phyloP scores from a whole-genome alignment of 2,113 vertebrate species.

The Garra rufa region DNA sequence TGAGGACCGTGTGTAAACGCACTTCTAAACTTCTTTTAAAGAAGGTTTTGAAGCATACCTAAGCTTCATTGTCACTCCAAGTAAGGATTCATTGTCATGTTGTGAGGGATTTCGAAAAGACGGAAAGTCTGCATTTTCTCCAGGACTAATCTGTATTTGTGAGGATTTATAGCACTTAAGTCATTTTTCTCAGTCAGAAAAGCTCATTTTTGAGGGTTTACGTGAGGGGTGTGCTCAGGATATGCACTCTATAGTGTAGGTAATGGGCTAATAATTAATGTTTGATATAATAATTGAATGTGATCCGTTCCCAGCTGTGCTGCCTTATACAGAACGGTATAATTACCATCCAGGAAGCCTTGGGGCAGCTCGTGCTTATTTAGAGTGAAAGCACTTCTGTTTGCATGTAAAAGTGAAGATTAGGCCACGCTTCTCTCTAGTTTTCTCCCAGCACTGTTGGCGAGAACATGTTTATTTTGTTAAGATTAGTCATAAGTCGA shows the following conservation, averaged over 20 bases:
- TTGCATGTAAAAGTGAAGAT: constrained; percentile 50
- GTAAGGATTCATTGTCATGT: neutral
- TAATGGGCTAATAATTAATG: constrained; percentile 57
- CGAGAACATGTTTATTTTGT: constrained; percentile 32
- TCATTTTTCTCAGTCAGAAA: constrained; percentile 30
- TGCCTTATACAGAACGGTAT: constrained; percentile 31
- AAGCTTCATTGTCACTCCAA: constrained; percentile 12
- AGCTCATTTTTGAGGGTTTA: constrained; percentile 45
- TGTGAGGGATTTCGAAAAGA: constrained; percentile 35
- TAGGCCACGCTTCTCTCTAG: constrained; percentile 34
- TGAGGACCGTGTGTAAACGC: neutral
- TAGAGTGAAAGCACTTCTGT: constrained; percentile 41
- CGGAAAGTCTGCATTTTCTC: constrained; percentile 15
- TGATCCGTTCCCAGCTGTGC: constrained; percentile 49
- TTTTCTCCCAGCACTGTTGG: constrained; percentile 29
- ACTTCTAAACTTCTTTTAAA: constrained; percentile 22
- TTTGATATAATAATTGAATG: constrained; percentile 62
- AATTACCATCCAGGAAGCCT: constrained; percentile 55
- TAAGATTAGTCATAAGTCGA: constrained; percentile 18
- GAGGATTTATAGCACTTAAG: constrained; percentile 43
- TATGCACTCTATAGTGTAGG: constrained; percentile 37
- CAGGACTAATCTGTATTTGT: constrained; percentile 42
- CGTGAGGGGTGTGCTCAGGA: constrained; percentile 25
- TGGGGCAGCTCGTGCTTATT: constrained; percentile 45
- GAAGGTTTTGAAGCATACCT: constrained; percentile 1